Evolutionary conservation across 1,140 invertebrate genomes (phyloP).

Genomic region (Meloidogyne exigua): DNA sequence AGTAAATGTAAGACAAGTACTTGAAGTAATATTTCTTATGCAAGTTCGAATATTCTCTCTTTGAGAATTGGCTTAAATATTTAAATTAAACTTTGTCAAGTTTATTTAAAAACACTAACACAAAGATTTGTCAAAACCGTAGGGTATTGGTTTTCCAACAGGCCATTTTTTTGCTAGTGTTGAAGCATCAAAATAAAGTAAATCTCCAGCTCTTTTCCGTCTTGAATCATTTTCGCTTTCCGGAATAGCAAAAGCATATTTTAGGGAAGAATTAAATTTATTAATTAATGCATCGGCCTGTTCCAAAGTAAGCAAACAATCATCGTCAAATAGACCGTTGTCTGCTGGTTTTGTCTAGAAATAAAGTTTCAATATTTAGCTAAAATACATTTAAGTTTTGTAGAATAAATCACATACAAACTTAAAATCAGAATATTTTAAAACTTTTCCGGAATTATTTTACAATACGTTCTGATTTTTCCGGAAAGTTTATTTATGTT

Average conservation of each 20-base stretch:
- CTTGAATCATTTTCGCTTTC: neutral
- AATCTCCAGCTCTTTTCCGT: constrained; percentile 9
- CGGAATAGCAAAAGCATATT: neutral
- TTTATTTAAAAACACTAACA: neutral
- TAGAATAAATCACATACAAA: too few species aligned
- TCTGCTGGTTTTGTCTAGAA: constrained; percentile 32
- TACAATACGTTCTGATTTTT: too few species aligned
- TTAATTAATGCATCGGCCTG: constrained; percentile 26
- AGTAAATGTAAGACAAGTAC: constrained; percentile 14
- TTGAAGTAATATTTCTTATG: constrained; percentile 9
- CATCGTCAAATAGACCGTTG: constrained; percentile 52
- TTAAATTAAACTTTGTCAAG: neutral
- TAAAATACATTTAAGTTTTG: too few species aligned
- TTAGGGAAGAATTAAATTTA: constrained; percentile 4
- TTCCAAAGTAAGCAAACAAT: constrained; percentile 46
- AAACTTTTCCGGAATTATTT: too few species aligned
- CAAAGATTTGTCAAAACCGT: constrained; percentile 28
- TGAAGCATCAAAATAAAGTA: constrained; percentile 24
- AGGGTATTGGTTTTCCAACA: constrained; percentile 23
- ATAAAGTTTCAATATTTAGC: too few species aligned
- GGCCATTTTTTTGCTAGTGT: constrained; percentile 23
- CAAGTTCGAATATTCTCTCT: constrained; percentile 7
- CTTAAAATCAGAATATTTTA: too few species aligned
- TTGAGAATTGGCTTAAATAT: neutral
- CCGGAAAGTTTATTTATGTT: too few species aligned